Percentiles rank a stretch among this genome's conserved stretches.
Conservation (phyloP, 2,888 invertebrate species). For the Cataglyphis altisquamis region DNA sequence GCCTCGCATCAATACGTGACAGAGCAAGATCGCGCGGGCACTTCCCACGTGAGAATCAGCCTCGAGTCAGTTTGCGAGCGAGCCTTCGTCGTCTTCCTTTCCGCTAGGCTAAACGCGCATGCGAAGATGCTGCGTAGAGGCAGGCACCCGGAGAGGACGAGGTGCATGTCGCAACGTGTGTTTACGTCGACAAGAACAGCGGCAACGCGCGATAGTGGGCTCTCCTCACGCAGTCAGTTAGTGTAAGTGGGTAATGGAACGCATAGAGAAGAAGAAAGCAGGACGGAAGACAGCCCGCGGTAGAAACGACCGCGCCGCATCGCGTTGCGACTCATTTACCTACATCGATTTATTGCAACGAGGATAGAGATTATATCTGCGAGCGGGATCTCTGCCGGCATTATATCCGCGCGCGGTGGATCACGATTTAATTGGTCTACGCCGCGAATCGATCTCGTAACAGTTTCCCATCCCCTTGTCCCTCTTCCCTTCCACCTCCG, state of each 20-base stretch:
- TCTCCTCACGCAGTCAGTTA: conserved; percentile 18
- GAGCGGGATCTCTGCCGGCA: conserved; percentile 59
- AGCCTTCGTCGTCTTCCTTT: conserved; percentile 45
- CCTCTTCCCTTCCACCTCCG: neutral
- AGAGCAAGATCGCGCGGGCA: conserved; percentile 50
- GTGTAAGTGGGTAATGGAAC: conserved; percentile 73
- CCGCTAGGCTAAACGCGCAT: neutral
- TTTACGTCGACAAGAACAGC: conserved; percentile 34
- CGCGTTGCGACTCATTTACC: conserved; percentile 76
- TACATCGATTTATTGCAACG: conserved; percentile 78
- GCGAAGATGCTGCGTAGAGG: neutral
- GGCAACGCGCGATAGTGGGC: neutral
- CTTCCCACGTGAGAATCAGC: conserved; percentile 62
- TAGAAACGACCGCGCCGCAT: conserved; percentile 55
- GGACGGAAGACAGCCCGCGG: conserved; percentile 69
- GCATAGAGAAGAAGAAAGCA: conserved; percentile 75
- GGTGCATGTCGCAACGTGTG: conserved; percentile 24
- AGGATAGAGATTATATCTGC: conserved; percentile 68
- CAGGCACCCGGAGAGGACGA: neutral
- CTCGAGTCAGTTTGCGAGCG: conserved; percentile 42
- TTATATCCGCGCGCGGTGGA: conserved; percentile 65
- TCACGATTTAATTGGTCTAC: conserved; percentile 73
- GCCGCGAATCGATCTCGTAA: conserved; percentile 68
- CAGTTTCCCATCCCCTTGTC: conserved; percentile 33
- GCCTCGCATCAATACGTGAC: conserved; percentile 24